phyloP scores from a whole-genome alignment of 2,888 invertebrate species.

The Amiota communis region DNA sequence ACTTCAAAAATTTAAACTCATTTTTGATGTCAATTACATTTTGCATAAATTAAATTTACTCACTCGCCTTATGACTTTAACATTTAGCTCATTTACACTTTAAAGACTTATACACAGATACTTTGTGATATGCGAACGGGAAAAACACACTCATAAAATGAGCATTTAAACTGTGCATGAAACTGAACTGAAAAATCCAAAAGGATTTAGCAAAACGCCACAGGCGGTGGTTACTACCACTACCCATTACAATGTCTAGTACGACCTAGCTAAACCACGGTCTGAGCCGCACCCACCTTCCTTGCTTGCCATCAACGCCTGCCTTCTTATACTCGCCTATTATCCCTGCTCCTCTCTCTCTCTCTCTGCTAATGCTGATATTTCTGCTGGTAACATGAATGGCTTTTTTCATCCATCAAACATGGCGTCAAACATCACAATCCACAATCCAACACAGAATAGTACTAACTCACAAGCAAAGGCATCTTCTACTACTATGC shows the following conservation, averaged over 20 bases:
- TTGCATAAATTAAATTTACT: slow-evolving; percentile 34
- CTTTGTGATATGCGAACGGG: neutral
- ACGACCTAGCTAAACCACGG: slow-evolving; percentile 30
- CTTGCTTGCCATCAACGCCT: neutral
- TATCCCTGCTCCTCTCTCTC: slow-evolving; percentile 65
- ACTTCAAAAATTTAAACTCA: slow-evolving; percentile 11
- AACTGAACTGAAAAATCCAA: slow-evolving; percentile 54
- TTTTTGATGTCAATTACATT: neutral
- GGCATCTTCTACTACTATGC: slow-evolving; percentile 20
- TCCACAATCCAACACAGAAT: slow-evolving; percentile 43
- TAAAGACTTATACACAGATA: slow-evolving; percentile 45
- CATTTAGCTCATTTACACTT: slow-evolving; percentile 53
- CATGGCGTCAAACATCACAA: slow-evolving; percentile 71
- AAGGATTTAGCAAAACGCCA: slow-evolving; percentile 63
- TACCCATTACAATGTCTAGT: slow-evolving; percentile 1
- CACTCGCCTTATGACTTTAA: slow-evolving; percentile 49
- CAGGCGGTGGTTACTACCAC: slow-evolving; percentile 56
- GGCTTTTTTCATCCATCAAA: slow-evolving; percentile 67
- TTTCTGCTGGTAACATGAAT: slow-evolving; percentile 64
- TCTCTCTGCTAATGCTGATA: slow-evolving; percentile 32
- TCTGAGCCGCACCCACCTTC: neutral
- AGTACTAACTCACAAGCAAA: neutral
- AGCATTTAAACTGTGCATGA: slow-evolving; percentile 59
- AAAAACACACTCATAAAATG: slow-evolving; percentile 61
- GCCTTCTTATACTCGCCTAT: slow-evolving; percentile 44